Evolutionary conservation across 2,888 invertebrate genomes (phyloP), one percentile per base, ranked within the genome.

Genomic region (Apodemia hepburni): DNA sequence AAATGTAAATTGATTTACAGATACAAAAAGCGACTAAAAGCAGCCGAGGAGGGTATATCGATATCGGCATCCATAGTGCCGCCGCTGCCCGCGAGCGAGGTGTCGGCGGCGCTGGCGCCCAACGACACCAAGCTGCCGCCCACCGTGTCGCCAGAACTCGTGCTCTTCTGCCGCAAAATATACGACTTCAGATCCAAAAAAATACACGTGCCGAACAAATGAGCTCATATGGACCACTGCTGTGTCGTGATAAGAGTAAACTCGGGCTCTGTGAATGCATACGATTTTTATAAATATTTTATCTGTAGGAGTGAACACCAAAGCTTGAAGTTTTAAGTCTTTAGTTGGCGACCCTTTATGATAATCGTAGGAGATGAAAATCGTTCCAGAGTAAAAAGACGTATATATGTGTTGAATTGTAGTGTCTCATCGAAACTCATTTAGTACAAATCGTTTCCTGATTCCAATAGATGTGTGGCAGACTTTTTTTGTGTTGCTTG

Each of bases 181-280:
- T 99, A 98, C 92, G 98, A 99, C 90, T 98, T 97, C 92, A 94
- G 98, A 73, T 96, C 97, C 75, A 98, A 97, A 81, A 93, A 96
- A 74, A 93, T 96, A 68, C 87, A 87, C 69, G 81, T 84, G 15
- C 87, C 87, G 59, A 87, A 84, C 79, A 90, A 91, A 75, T 91
- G 90, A 90, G 75, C 72, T 54, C 51, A 45, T 38, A 9, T 2
- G 6, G 27, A 33, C 35, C 27, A 60, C 29, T 35, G 17, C 60
- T 12, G 58, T 42, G 29, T 22, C 61, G 66, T 58, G 58, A 66
- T 69, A 69, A 76, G 76, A 71, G 70, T 69, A 62, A 71, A 70
- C 70, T 70, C 74, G 69, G 69, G 67, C 71, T 66, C 68, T 68
- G 69, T 62, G 66, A 59, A 61, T 63, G 49, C 61, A 58, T 71